phyloP scores from a whole-genome alignment of 2,888 invertebrate species.

The Andrena fulva region DNA sequence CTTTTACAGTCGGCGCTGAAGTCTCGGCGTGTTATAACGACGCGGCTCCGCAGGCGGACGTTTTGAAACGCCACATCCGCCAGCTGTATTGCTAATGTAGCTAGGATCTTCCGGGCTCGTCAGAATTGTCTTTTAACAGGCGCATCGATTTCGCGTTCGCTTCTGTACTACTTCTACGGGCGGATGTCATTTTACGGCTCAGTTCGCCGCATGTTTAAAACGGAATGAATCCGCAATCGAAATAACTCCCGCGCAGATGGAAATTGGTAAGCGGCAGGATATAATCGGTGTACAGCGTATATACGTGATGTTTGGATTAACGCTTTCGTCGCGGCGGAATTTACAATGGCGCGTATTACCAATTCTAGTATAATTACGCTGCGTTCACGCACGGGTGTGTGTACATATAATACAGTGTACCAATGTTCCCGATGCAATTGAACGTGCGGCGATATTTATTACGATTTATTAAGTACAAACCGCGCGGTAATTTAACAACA shows the following conservation, averaged over 20 bases:
- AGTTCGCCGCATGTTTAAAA: conserved; percentile 36
- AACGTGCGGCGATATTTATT: conserved; percentile 53
- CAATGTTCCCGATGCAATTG: conserved; percentile 56
- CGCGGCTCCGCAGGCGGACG: conserved; percentile 17
- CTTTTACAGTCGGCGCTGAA: conserved; percentile 58
- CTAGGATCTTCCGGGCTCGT: conserved; percentile 8
- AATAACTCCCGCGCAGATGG: conserved; percentile 42
- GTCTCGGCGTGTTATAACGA: conserved; percentile 43
- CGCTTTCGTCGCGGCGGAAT: conserved; percentile 52
- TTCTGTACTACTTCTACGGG: conserved; percentile 22
- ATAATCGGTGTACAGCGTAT: conserved; percentile 45
- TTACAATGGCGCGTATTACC: conserved; percentile 58
- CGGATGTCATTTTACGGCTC: conserved; percentile 37
- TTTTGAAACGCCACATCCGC: conserved; percentile 15
- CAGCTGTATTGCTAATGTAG: conserved; percentile 34
- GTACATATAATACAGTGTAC: conserved; percentile 52
- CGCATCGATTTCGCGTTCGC: conserved; percentile 17
- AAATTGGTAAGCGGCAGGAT: conserved; percentile 41
- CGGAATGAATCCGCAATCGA: conserved; percentile 44
- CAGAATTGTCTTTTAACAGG: conserved; percentile 24
- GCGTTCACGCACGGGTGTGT: conserved; percentile 41
- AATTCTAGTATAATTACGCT: conserved; percentile 60
- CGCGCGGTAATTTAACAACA: conserved; percentile 42
- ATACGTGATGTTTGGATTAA: conserved; percentile 52
- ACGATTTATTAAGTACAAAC: conserved; percentile 63